A percentile compares a stretch with the other conserved stretches of the same genome.
These are phyloP conservation scores for Calidris pugnax DNA, from an alignment of 2,113 vertebrate species.

Conservation along the genomic window DNA sequence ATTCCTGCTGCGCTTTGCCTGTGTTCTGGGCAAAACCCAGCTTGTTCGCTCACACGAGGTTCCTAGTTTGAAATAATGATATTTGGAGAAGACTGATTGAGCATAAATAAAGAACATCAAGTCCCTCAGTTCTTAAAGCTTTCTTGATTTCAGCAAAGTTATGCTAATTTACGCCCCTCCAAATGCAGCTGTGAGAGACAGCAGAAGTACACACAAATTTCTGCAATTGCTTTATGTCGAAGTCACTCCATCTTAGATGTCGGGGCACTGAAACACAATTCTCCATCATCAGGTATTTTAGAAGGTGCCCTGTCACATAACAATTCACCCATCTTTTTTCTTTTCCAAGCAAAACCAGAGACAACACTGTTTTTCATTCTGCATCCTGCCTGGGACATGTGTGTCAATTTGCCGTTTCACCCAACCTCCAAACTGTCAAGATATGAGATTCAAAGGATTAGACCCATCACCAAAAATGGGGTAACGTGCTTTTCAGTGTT, in stretches of 20 bases:
- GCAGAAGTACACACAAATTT: background rate
- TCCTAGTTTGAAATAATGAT: background rate
- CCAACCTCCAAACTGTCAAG: background rate
- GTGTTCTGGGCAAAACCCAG: background rate
- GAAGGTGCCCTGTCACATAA: background rate
- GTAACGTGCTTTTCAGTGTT: rapidly evolving
- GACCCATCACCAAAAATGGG: rapidly evolving
- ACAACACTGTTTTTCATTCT: background rate
- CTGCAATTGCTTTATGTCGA: background rate
- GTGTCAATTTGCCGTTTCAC: background rate
- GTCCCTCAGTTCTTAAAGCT: background rate
- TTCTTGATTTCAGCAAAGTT: background rate
- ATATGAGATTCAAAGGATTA: rapidly evolving
- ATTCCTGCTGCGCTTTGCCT: rapidly evolving
- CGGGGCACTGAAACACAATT: rapidly evolving
- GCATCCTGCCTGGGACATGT: rapidly evolving
- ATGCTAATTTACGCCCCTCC: rapidly evolving
- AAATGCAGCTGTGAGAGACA: background rate
- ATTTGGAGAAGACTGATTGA: background rate
- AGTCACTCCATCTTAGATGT: rapidly evolving
- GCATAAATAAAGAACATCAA: background rate
- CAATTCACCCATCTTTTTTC: rapidly evolving
- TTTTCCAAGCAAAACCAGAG: background rate
- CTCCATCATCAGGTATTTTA: background rate
- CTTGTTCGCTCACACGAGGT: background rate